phyloP scores from a whole-genome alignment of 1,140 invertebrate genomes.

The Drosophila bifasciata region DNA sequence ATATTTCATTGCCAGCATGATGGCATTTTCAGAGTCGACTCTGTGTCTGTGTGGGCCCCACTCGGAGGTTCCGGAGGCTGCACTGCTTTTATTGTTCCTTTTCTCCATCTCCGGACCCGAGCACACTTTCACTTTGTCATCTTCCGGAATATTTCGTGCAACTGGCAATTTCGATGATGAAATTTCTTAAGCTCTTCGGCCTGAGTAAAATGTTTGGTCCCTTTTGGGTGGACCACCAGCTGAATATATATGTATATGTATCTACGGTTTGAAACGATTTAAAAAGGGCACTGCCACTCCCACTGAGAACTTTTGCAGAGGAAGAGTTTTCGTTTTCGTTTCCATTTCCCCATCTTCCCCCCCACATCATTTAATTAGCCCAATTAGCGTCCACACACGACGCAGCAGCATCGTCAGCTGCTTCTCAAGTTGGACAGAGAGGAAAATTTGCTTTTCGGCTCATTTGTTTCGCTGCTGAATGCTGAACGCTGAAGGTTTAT shows the following conservation, averaged over 20 bases:
- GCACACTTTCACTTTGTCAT: slow-evolving; percentile 59
- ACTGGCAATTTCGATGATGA: slow-evolving; percentile 40
- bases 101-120: slow-evolving; percentile 6
- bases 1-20: slow-evolving; percentile 56
- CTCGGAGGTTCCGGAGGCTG: slow-evolving; percentile 6
- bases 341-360: too few species aligned
- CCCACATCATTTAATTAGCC: slow-evolving; percentile 52
- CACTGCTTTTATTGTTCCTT: slow-evolving; percentile 9
- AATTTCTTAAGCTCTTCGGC: slow-evolving; percentile 16
- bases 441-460: slow-evolving; percentile 27
- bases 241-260: slow-evolving; percentile 8
- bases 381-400: slow-evolving; percentile 58
- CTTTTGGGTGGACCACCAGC: slow-evolving; percentile 25
- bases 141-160: slow-evolving; percentile 24
- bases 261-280: slow-evolving; percentile 35
- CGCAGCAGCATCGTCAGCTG: slow-evolving; percentile 12
- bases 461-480: slow-evolving; percentile 4
- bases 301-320: too few species aligned
- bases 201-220: slow-evolving; percentile 6
- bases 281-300: slow-evolving; percentile 30
- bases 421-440: background rate
- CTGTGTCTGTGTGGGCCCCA: slow-evolving; percentile 14
- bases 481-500: slow-evolving; percentile 49
- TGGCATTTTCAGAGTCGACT: slow-evolving; percentile 34
- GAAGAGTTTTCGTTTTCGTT: slow-evolving; percentile 3